Percentiles rank a stretch among this genome's conserved stretches.
These are phyloP conservation scores for Papilio machaon DNA, from an alignment of 1,140 invertebrate genomes.

Conservation along the genomic window DNA sequence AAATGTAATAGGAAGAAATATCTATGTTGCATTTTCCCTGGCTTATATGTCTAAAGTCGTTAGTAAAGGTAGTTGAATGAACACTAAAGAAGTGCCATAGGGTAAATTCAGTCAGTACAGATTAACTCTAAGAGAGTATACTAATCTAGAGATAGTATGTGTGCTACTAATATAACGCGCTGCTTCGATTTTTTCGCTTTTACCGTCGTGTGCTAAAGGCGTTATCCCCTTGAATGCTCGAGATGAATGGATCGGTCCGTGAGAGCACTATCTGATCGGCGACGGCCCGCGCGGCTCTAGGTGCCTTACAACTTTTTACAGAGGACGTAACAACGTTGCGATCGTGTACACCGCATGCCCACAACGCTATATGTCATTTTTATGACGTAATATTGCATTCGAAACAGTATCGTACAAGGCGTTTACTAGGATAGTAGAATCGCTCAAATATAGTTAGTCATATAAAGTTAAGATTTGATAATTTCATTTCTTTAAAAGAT, in stretches of 20 bases:
- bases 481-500: constrained; percentile 25
- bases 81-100: too few species aligned
- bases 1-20: background rate
- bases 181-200: background rate
- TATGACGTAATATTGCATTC: constrained; percentile 73
- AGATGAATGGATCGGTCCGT: constrained; percentile 72
- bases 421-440: constrained; percentile 32
- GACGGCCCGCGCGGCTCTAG: constrained; percentile 46
- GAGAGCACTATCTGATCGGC: constrained; percentile 71
- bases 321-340: constrained; percentile 45
- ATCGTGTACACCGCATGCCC: constrained; percentile 61
- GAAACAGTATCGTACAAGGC: constrained; percentile 41
- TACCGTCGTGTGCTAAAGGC: background rate
- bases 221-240: constrained; percentile 51
- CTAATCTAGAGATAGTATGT: too few species aligned
- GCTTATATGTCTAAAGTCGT: too few species aligned
- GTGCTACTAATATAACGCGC: too few species aligned
- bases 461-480: background rate
- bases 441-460: constrained; percentile 30
- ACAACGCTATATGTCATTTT: constrained; percentile 70
- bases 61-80: too few species aligned
- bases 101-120: too few species aligned
- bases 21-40: background rate
- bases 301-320: constrained; percentile 68
- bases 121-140: too few species aligned